Percentiles rank a stretch among this genome's conserved stretches.
Evolutionary conservation across 2,888 invertebrate species (phyloP).

Genomic region (Phania funesta): DNA sequence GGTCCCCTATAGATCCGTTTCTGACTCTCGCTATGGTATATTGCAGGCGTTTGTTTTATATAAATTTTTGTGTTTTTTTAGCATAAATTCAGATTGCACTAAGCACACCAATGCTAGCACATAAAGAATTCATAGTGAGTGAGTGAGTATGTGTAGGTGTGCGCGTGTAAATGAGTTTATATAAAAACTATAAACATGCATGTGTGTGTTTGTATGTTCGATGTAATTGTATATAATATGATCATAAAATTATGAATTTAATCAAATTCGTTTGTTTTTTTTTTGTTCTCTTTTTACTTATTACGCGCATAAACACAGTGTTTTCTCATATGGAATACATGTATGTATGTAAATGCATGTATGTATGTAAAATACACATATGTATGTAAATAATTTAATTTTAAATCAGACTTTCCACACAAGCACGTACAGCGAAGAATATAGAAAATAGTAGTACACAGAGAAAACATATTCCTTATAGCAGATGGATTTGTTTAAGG

Average conservation of each 20-base stretch:
- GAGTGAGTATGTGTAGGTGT: neutral
- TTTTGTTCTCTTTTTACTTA: neutral
- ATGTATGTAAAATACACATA: too few relatives aligned
- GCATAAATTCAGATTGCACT: conserved; percentile 48
- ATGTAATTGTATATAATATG: conserved; percentile 1
- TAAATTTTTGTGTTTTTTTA: conserved; percentile 10
- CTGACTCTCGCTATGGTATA: neutral
- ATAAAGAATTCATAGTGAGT: conserved; percentile 28
- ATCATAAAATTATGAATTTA: conserved; percentile 55
- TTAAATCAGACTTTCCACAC: too few relatives aligned
- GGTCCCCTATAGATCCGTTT: too few relatives aligned
- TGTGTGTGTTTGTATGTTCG: neutral
- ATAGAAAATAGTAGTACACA: too few relatives aligned
- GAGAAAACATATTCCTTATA: too few relatives aligned
- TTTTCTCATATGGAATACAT: conserved; percentile 32
- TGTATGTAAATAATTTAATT: too few relatives aligned
- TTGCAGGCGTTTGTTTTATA: neutral
- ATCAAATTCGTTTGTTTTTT: conserved; percentile 37
- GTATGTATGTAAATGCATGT: too few relatives aligned
- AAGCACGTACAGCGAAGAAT: too few relatives aligned
- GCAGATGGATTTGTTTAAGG: too few relatives aligned
- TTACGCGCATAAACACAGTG: conserved; percentile 35
- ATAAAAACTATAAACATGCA: neutral
- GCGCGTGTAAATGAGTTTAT: conserved; percentile 37
- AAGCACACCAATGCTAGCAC: conserved; percentile 7